Evolutionary conservation across 1,140 invertebrate genomes (phyloP).

Genomic region (Eriocheir sinensis): DNA sequence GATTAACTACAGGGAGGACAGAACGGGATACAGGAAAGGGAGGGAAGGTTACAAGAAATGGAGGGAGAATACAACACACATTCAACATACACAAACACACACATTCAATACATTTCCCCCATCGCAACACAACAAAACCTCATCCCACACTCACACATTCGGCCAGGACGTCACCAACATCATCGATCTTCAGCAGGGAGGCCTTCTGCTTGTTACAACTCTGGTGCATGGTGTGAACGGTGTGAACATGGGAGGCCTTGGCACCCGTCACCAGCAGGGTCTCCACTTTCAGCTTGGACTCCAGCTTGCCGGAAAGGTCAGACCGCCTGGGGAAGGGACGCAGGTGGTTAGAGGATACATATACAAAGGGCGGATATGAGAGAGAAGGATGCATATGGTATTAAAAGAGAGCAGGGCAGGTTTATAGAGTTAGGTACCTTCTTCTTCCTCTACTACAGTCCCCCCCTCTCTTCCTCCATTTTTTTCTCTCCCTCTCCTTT

Average conservation of each 20-base stretch:
- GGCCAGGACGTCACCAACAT: constrained; percentile 89
- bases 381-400: too few relatives aligned
- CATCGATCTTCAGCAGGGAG: constrained; percentile 91
- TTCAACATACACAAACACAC: constrained; percentile 73
- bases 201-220: constrained; percentile 91
- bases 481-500: too few relatives aligned
- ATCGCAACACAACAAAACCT: neutral
- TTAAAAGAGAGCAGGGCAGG: too few relatives aligned
- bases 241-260: constrained; percentile 89
- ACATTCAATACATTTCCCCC: constrained; percentile 29
- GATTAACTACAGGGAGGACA: constrained; percentile 47
- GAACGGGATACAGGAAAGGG: neutral
- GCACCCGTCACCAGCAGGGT: constrained; percentile 91
- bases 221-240: constrained; percentile 89
- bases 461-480: too few relatives aligned
- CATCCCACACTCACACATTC: constrained; percentile 82
- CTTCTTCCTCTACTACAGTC: too few relatives aligned
- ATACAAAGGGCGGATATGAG: too few relatives aligned
- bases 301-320: constrained; percentile 85
- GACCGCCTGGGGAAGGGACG: constrained; percentile 85
- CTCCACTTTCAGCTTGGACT: constrained; percentile 87
- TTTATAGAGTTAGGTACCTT: too few relatives aligned
- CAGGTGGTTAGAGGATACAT: too few relatives aligned
- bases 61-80: too few relatives aligned
- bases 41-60: neutral